These are phyloP conservation scores for Phenganax stokvisi DNA, from an alignment of 92 coral and sea anemone species.

Conservation along the genomic window DNA sequence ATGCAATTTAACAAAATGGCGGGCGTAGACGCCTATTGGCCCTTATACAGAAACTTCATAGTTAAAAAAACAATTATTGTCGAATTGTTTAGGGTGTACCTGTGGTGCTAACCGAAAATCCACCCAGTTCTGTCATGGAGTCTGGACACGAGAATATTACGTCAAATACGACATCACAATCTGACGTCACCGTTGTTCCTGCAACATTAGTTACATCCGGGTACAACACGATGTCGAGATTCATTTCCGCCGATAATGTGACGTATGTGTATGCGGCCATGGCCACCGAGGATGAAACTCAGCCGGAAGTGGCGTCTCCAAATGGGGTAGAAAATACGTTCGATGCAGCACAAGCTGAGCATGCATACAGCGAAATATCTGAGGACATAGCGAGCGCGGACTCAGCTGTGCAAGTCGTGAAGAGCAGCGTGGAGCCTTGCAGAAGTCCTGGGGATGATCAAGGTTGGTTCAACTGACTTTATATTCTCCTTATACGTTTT, in stretches of 20 bases:
- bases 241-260: conserved; percentile 49
- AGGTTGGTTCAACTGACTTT: conserved; percentile 1
- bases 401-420: conserved; percentile 29
- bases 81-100: conserved; percentile 24
- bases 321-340: conserved; percentile 17
- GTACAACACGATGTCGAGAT: conserved; percentile 34
- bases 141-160: conserved; percentile 27
- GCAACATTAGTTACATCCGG: conserved; percentile 27
- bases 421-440: conserved; percentile 28
- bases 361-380: conserved; percentile 36
- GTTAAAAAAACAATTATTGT: neutral
- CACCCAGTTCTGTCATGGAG: conserved; percentile 39
- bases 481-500: too few species aligned
- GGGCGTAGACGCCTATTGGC: too few species aligned
- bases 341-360: conserved; percentile 34
- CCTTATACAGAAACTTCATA: too few species aligned
- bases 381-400: conserved; percentile 21
- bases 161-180: conserved; percentile 27
- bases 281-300: conserved; percentile 33
- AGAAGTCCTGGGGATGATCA: conserved; percentile 28
- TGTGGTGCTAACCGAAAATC: conserved; percentile 30
- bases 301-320: conserved; percentile 30
- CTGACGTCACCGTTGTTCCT: conserved; percentile 28
- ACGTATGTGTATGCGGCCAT: conserved; percentile 44
- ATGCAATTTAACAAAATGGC: too few species aligned